Evolutionary conservation across 2,888 invertebrate species (phyloP), one percentile per base, ranked within the genome.

Genomic region (Plemyria rubiginata): DNA sequence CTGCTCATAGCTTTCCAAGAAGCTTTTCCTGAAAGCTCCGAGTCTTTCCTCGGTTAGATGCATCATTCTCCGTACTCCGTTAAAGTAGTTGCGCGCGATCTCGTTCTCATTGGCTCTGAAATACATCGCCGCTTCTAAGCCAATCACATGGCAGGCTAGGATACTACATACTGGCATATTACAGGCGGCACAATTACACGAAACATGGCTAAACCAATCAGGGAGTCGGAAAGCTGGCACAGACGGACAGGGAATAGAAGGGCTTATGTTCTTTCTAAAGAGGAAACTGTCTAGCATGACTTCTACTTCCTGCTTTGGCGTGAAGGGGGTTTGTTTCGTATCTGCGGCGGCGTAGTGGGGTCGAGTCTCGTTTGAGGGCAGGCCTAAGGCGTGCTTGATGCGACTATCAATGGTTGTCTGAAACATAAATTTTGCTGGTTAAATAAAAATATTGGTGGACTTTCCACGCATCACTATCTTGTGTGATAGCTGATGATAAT

Each of bases 341-440:
- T 59, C 9, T 70, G 66, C 5, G 70, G 46, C 38, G 67, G 49
- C 57, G 49, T 65, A 66, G 0, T 64, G 46, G 4, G 54, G 68
- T 50, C 72, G 79, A 0, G 65, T 67, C 22, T 80, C 79, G 61
- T 74, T 80, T 0, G 79, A 70, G 0, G 80, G 67, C 0, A 88
- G 64, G 0, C 89, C 90, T 1, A 89, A 63, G 4, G 85, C 81
- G 69, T 84, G 77, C 62, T 90, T 90, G 0, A 92, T 73, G 0
- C 81, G 81, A 52, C 84, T 84, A 70, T 90, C 87, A 54, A 90
- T 87, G 65, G 79, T 85, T 0, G 80, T 73, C 91, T 91, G 68
- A 13, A 68, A 68, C 7, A 49, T 45, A 29, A 52, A 38, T 38
- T n/a, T n/a, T n/a, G n/a, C n/a, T n/a, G n/a, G n/a, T n/a, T n/a